Percentiles rank a stretch among this genome's conserved stretches.
Conservation (phyloP, 2,113 vertebrate species). For the Cephalopholis sonnerati region DNA sequence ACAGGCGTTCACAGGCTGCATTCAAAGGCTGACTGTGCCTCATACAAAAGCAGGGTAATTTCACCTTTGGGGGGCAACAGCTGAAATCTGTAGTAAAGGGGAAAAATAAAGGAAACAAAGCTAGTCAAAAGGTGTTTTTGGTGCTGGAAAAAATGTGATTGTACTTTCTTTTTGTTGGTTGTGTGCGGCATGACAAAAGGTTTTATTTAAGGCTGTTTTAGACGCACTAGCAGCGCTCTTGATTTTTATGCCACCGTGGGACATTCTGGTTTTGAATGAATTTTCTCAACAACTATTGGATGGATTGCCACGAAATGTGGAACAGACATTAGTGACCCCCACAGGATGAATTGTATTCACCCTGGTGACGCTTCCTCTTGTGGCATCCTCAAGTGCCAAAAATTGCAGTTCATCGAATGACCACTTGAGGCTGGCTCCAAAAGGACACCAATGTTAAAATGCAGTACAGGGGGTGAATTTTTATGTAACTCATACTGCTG, state of each 20-base stretch:
- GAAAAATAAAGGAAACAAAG: conserved; percentile 52
- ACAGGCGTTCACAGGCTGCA: conserved; percentile 80
- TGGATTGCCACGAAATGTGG: not conserved
- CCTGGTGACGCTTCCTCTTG: no score
- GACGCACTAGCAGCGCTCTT: not conserved
- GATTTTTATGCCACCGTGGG: not conserved
- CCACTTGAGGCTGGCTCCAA: no score
- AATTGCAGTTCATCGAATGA: no score
- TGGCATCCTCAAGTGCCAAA: no score
- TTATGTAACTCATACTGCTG: no score
- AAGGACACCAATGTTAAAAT: no score
- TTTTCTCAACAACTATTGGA: not conserved
- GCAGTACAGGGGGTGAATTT: no score
- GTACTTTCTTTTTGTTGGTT: conserved; percentile 14
- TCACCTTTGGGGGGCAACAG: conserved; percentile 77
- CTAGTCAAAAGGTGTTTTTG: conserved; percentile 52
- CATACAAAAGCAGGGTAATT: conserved; percentile 78
- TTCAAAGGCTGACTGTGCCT: conserved; percentile 79
- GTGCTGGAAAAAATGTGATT: conserved; percentile 55
- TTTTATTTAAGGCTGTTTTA: conserved; percentile 2
- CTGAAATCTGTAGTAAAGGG: conserved; percentile 66
- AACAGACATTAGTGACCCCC: not conserved
- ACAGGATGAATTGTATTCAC: not conserved
- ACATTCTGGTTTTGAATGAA: not conserved
- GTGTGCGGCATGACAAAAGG: not conserved